Evolutionary conservation across 1,140 invertebrate genomes (phyloP).

Genomic region (Coelopa frigida): DNA sequence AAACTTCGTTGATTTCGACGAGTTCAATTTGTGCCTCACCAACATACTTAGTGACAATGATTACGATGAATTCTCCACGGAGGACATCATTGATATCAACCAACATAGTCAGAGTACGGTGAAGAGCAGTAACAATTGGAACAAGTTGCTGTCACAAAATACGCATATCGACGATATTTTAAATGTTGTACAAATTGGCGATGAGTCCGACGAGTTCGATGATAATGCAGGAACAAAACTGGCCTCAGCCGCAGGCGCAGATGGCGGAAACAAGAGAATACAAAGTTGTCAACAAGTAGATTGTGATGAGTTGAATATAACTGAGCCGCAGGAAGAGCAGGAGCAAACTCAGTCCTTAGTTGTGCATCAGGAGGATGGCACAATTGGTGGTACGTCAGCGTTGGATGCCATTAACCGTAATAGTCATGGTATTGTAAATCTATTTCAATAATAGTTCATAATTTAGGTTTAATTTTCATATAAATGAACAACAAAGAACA

Average conservation of each 20-base stretch:
- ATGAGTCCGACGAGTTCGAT: too few relatives aligned
- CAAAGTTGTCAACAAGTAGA: background rate
- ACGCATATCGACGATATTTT: background rate
- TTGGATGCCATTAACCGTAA: slow-evolving; percentile 9
- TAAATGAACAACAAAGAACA: too few relatives aligned
- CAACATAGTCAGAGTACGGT: background rate
- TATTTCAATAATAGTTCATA: slow-evolving; percentile 13
- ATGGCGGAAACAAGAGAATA: background rate
- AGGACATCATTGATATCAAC: background rate
- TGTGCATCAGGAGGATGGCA: background rate
- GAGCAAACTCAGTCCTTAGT: background rate
- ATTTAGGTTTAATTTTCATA: too few relatives aligned
- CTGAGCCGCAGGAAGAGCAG: slow-evolving; percentile 1
- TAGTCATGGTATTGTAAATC: slow-evolving; percentile 13
- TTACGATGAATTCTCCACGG: slow-evolving; percentile 14
- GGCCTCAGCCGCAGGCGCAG: background rate
- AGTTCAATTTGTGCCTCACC: slow-evolving; percentile 38
- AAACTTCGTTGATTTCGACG: slow-evolving; percentile 40
- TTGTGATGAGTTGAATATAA: background rate
- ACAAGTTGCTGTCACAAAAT: too few relatives aligned
- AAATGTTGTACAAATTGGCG: slow-evolving; percentile 8
- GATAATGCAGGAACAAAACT: slow-evolving; percentile 3
- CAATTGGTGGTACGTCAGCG: background rate
- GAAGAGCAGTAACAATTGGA: background rate
- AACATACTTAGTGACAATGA: slow-evolving; percentile 37